A percentile compares a stretch with the other conserved stretches of the same genome.
Evolutionary conservation across 2,888 invertebrate species (phyloP).

Genomic region (Leistus spinibarbis): DNA sequence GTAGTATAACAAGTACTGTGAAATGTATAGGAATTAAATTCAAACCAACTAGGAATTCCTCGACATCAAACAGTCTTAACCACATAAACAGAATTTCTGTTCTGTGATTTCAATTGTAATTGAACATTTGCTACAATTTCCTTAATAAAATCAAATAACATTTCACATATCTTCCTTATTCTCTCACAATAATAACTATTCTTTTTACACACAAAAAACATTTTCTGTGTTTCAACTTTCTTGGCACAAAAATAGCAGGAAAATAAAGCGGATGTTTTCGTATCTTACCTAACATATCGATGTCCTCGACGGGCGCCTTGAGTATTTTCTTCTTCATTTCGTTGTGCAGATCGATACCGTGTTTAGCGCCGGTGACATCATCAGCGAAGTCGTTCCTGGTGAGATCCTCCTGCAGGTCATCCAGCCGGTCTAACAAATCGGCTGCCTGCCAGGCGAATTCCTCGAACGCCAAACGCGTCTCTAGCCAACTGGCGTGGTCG

Average conservation of each 20-base stretch:
- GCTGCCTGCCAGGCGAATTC: constrained; percentile 96
- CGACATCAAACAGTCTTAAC: too few species aligned
- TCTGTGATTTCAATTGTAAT: too few species aligned
- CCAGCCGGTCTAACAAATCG: constrained; percentile 89
- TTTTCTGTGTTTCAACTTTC: not conserved
- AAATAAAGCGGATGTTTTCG: constrained; percentile 12
- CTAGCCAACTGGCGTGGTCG: constrained; percentile 97
- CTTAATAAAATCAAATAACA: too few species aligned
- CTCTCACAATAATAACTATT: too few species aligned
- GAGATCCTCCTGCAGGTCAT: constrained; percentile 91
- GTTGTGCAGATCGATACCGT: constrained; percentile 90
- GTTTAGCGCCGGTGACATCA: constrained; percentile 90
- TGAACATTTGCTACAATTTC: too few species aligned
- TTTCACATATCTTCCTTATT: too few species aligned
- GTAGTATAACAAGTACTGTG: too few species aligned
- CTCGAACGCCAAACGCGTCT: constrained; percentile 90
- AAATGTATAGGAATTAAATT: too few species aligned
- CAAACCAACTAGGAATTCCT: too few species aligned
- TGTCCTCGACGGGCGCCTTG: constrained; percentile 91
- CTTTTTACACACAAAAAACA: too few species aligned
- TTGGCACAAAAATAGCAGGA: not conserved
- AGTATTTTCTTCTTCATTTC: constrained; percentile 93
- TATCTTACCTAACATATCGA: constrained; percentile 86
- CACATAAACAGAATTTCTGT: too few species aligned
- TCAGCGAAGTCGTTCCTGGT: constrained; percentile 93